Percentiles rank a stretch among this genome's conserved stretches.
Conservation (phyloP, 2,888 invertebrate genomes). For the Autographa gamma region DNA sequence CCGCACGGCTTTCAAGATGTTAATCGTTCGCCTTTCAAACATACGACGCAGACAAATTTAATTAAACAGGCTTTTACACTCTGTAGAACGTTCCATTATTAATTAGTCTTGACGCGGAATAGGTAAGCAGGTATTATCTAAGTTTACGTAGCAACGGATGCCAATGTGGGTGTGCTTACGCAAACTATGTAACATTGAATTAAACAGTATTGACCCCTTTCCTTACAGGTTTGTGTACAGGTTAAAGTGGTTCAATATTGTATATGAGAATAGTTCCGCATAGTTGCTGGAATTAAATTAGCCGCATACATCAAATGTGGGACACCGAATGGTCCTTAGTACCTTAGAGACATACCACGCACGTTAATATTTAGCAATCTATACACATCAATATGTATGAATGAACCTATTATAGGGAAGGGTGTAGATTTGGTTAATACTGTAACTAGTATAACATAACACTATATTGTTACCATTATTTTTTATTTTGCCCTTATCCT, state of each 20-base stretch:
- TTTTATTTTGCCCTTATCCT: not conserved
- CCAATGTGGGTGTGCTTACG: conserved; percentile 17
- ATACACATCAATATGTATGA: not conserved
- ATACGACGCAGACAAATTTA: conserved; percentile 80
- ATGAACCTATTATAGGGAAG: not conserved
- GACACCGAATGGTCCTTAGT: conserved; percentile 1
- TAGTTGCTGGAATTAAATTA: conserved; percentile 20
- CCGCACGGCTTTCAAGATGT: conserved; percentile 76
- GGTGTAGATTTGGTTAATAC: too few species aligned
- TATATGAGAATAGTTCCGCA: conserved; percentile 19
- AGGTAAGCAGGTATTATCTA: conserved; percentile 56
- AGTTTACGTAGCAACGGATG: conserved; percentile 39
- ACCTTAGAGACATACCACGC: not conserved
- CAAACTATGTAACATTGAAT: conserved; percentile 33
- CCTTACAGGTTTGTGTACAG: conserved; percentile 8
- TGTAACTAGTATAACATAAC: too few species aligned
- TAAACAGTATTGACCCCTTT: conserved; percentile 47
- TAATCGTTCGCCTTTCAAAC: conserved; percentile 81
- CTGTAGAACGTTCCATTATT: conserved; percentile 73
- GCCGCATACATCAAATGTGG: conserved; percentile 22
- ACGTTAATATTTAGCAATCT: not conserved
- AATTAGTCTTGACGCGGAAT: conserved; percentile 70
- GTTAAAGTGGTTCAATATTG: conserved; percentile 21
- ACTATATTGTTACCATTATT: too few species aligned
- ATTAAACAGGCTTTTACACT: conserved; percentile 81